Evolutionary conservation across 2,888 invertebrate genomes (phyloP), one percentile per base, ranked within the genome.

Genomic region (Uropetala carovei): DNA sequence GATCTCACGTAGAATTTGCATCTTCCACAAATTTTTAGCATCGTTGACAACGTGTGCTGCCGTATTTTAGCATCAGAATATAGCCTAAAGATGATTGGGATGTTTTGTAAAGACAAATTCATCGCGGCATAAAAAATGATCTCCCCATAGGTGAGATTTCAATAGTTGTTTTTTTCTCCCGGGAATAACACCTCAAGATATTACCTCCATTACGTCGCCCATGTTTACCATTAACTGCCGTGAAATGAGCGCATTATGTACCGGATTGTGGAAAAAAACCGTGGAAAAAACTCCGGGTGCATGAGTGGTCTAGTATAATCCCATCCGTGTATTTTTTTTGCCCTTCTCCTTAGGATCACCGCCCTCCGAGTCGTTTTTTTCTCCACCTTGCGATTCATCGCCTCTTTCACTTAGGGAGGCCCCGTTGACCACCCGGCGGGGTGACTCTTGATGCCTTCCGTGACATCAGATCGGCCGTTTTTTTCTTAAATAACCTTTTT

Each of bases 161-260:
- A 27, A 75, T 75, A 11, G 22, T 75, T 27, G 22, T 75, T 68
- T 89, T 86, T 89, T 59, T 60, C 64, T 13, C 27, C 64, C 43
- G n/a, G 43, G 43, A 64, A 75, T 22, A 89, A 89, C 89, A 89
- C 64, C 89, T 43, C 89, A 60, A 64, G 89, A 89, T 89, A 89
- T 68, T 89, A 89, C 89, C 89, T 64, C 89, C 43, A 64, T 89
- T 89, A 89, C 89, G 89, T 64, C 89, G 89, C 89, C 89, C 89
- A 89, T 89, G 89, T 89, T 89, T 89, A 89, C 89, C 89, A 89
- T 89, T 89, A 89, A 89, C 89, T 89, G 89, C 89, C 89, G 89
- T 89, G 89, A 89, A 89, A 89, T 89, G 89, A 89, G 89, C 89
- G 64, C 64, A 89, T 89, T 89, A 89, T 89, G 89, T 89, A 64